phyloP scores from a whole-genome alignment of 92 coral and sea anemone species.

The Parazoanthus swiftii region DNA sequence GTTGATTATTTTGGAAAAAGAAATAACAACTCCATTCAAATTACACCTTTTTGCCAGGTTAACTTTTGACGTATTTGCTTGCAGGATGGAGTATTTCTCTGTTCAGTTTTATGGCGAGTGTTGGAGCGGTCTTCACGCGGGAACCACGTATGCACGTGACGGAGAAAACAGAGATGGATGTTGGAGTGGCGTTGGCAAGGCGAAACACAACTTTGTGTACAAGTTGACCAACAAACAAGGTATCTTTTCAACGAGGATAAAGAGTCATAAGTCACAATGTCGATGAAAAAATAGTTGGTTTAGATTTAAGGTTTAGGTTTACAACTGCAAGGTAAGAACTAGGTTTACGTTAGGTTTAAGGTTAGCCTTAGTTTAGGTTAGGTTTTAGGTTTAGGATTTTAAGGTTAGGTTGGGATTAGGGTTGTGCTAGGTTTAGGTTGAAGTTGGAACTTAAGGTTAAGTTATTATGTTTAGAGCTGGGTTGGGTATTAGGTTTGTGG shows the following conservation, averaged over 20 bases:
- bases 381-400: too few species aligned
- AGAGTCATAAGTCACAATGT: neutral
- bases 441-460: too few species aligned
- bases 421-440: too few species aligned
- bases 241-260: neutral
- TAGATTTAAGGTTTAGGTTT: too few species aligned
- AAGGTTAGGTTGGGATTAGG: too few species aligned
- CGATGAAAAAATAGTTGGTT: neutral
- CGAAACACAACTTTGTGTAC: constrained; percentile 62
- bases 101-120: constrained; percentile 87
- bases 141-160: constrained; percentile 61
- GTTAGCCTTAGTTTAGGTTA: too few species aligned
- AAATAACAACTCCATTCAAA: neutral
- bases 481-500: too few species aligned
- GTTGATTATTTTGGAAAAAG: too few species aligned
- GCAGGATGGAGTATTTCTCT: constrained; percentile 71
- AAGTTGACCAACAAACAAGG: constrained; percentile 70
- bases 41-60: neutral
- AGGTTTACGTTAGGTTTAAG: too few species aligned
- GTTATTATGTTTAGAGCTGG: too few species aligned
- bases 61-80: too few species aligned
- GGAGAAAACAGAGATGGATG: constrained; percentile 50
- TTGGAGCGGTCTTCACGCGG: constrained; percentile 71
- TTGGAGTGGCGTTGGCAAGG: constrained; percentile 67
- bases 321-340: too few species aligned